Evolutionary conservation across 2,888 invertebrate species (phyloP).

Genomic region (Spodoptera picta): DNA sequence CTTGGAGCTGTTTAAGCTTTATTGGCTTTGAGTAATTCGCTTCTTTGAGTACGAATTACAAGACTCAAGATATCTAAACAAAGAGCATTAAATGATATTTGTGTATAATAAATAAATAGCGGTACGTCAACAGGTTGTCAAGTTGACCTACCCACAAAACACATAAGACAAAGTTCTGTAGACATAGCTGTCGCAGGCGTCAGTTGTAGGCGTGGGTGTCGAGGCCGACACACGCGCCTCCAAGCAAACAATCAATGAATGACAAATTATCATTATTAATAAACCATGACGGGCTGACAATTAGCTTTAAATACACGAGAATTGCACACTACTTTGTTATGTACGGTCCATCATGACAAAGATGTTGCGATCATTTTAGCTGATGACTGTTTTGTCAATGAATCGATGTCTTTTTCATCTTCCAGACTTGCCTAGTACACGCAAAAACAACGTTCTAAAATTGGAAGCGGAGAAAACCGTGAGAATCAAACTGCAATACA

Average conservation of each 20-base stretch:
- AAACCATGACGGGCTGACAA: slow-evolving; percentile 34
- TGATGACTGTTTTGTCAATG: too few relatives aligned
- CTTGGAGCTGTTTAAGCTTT: neutral
- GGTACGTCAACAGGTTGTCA: slow-evolving; percentile 62
- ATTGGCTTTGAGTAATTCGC: neutral
- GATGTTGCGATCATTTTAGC: too few relatives aligned
- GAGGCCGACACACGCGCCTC: slow-evolving; percentile 71
- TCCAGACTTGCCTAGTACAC: too few relatives aligned
- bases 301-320: slow-evolving; percentile 15
- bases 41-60: too few relatives aligned
- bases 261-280: slow-evolving; percentile 71
- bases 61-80: too few relatives aligned
- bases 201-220: slow-evolving; percentile 73
- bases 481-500: too few relatives aligned
- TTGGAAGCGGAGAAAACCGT: too few relatives aligned
- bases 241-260: slow-evolving; percentile 79
- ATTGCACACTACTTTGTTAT: slow-evolving; percentile 3
- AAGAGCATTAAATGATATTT: too few relatives aligned
- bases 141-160: slow-evolving; percentile 38
- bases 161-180: slow-evolving; percentile 38
- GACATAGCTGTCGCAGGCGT: slow-evolving; percentile 45
- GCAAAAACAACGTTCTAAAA: too few relatives aligned
- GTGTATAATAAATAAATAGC: slow-evolving; percentile 21
- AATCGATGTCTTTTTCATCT: too few relatives aligned
- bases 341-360: neutral